Evolutionary conservation across 1,140 invertebrate species (phyloP).

Genomic region (Papilio glaucus): DNA sequence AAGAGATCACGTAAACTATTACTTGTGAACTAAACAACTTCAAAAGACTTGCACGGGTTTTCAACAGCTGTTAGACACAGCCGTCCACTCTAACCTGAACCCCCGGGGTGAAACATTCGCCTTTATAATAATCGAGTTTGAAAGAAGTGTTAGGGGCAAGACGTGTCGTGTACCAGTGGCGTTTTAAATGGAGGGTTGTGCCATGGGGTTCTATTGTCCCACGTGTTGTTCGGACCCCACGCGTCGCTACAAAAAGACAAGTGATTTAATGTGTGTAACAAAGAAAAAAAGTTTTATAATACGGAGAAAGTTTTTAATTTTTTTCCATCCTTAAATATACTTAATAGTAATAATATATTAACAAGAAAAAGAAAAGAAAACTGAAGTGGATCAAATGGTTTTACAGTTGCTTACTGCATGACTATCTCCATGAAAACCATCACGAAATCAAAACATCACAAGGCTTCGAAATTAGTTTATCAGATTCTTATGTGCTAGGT

Average conservation of each 20-base stretch:
- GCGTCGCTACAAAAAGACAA: conserved; percentile 54
- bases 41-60: conserved; percentile 55
- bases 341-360: not conserved
- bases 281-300: conserved; percentile 32
- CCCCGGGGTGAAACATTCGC: conserved; percentile 35
- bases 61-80: conserved; percentile 58
- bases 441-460: too few species aligned
- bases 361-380: too few species aligned
- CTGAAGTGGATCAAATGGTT: too few species aligned
- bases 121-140: conserved; percentile 31
- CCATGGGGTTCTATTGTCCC: conserved; percentile 59
- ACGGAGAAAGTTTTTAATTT: not conserved
- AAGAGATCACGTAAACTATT: conserved; percentile 59
- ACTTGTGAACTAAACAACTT: conserved; percentile 60
- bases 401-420: too few species aligned
- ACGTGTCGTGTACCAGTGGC: conserved; percentile 44
- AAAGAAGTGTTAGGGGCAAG: conserved; percentile 37
- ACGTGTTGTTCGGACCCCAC: conserved; percentile 67
- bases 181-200: conserved; percentile 47
- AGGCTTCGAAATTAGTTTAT: too few species aligned
- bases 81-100: conserved; percentile 46
- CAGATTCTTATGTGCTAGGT: too few species aligned
- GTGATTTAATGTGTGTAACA: conserved; percentile 62
- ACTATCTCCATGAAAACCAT: too few species aligned
- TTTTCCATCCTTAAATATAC: not conserved